Base-by-base conservation (phyloP, 2,888 invertebrate genomes). In the Phengaris arion region DNA sequence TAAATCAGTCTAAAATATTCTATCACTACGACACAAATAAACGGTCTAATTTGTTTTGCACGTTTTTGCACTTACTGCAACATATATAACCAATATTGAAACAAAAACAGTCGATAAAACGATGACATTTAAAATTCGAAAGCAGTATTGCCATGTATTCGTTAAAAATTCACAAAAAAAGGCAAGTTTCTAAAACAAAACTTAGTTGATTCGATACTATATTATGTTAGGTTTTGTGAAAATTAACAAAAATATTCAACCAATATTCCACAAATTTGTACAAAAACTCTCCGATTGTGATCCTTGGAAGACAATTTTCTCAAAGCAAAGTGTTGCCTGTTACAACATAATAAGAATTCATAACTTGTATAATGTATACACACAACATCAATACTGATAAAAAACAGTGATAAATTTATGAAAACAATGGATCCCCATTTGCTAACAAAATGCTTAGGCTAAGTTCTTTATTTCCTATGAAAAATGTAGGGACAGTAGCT, bases 1-100 rank as follows among this genome's bases (percentile, higher is more conserved):
- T 93, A 93, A 93, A 92, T 93, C 93, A 93, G 93, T 93, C 93
- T 93, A 93, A 93, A 91, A 92, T 93, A 91, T 90, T 89, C 85
- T 85, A 85, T 85, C 85, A 89, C 90, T 90, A 92, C 89, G 86
- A 84, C 86, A 88, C 86, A 88, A 89, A 88, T 87, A 89, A 72
- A 72, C 74, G 12, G 51, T 54, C 68, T 74, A 76, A 57, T 74
- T 52, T 13, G 68, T 74, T 74, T 54, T 72, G 70, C 72, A 72
- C 72, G 52, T 54, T 35, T 54, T 72, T 72, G 72, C 72, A 72
- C 35, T 72, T 22, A 7, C 52, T 72, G 72, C 72, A 54, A 15
- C 9, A 48, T n/a, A 72, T 72, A 72, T 52, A 72, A 35, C 54
- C 72, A 69, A 72, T 72, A 72, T 13, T 45, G 48, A 52, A 72